Conservation (phyloP, 2,888 invertebrate genomes). For the Mimachlamys varia region DNA sequence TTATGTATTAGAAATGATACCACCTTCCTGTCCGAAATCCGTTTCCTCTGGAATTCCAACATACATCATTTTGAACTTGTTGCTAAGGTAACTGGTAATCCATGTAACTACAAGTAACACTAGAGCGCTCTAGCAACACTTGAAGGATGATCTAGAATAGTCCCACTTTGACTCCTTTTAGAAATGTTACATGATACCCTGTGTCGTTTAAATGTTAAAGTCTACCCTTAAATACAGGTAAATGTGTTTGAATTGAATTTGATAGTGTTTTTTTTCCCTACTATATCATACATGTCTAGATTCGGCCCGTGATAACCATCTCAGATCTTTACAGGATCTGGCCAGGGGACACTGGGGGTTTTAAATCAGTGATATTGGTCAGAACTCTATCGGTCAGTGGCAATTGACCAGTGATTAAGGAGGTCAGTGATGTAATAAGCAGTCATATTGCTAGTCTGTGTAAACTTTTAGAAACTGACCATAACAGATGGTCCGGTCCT, state of each 20-base stretch:
- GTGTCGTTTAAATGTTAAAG: slow-evolving; percentile 7
- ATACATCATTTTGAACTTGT: slow-evolving; percentile 19
- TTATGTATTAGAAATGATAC: background rate
- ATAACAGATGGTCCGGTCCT: background rate
- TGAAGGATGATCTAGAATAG: background rate
- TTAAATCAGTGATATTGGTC: background rate
- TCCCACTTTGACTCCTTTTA: background rate
- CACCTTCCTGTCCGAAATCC: background rate
- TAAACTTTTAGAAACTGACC: background rate
- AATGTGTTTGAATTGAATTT: slow-evolving; percentile 14
- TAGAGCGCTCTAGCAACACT: background rate
- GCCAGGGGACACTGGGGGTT: background rate
- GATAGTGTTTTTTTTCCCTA: too few species aligned
- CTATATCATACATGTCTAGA: background rate
- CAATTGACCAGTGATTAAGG: background rate
- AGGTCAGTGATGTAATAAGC: too few species aligned
- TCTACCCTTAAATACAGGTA: background rate
- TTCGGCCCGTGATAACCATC: background rate
- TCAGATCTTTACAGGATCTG: background rate
- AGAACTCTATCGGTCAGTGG: background rate
- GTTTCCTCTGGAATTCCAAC: background rate
- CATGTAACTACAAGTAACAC: background rate
- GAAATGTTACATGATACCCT: background rate
- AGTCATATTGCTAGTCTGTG: background rate
- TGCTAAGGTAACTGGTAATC: background rate